A percentile compares a stretch with the other conserved stretches of the same genome.
Evolutionary conservation across 2,888 invertebrate species (phyloP).

Genomic region (Drosophila atripex): DNA sequence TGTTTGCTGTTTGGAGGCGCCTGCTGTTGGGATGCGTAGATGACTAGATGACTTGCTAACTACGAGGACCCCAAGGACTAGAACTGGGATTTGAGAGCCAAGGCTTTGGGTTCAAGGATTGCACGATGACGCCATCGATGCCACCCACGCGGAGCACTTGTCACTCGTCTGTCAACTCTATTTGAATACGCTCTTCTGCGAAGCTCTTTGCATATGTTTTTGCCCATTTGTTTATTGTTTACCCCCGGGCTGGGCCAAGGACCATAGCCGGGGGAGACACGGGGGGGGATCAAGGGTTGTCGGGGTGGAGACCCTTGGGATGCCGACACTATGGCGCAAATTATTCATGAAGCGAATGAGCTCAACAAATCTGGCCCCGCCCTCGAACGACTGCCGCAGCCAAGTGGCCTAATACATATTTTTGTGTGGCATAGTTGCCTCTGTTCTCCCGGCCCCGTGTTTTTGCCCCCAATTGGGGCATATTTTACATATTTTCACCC

Average conservation of each 20-base stretch:
- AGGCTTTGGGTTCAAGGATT: slow-evolving; percentile 4
- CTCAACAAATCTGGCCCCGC: slow-evolving; percentile 67
- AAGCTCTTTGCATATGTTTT: slow-evolving; percentile 72
- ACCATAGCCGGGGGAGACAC: neutral
- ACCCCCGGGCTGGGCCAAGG: slow-evolving; percentile 15
- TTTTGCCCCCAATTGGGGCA: slow-evolving; percentile 24
- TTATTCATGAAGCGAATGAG: slow-evolving; percentile 78
- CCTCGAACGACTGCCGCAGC: slow-evolving; percentile 47
- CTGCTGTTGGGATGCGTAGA: slow-evolving; percentile 63
- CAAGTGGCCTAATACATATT: slow-evolving; percentile 78
- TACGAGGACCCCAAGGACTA: slow-evolving; percentile 31
- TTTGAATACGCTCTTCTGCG: slow-evolving; percentile 51
- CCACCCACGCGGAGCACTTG: slow-evolving; percentile 54
- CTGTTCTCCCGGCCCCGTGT: slow-evolving; percentile 23
- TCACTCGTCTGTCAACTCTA: slow-evolving; percentile 66
- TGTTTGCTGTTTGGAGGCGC: slow-evolving; percentile 61
- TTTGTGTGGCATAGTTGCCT: slow-evolving; percentile 62
- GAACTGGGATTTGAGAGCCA: neutral
- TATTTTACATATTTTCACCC: slow-evolving; percentile 70
- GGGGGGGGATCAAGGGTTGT: slow-evolving; percentile 7
- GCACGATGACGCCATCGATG: slow-evolving; percentile 71
- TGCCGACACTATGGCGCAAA: slow-evolving; percentile 74
- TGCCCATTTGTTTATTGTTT: slow-evolving; percentile 77
- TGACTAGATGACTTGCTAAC: slow-evolving; percentile 62
- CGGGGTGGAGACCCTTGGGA: slow-evolving; percentile 28